These are phyloP conservation scores for Patella pellucida DNA, from an alignment of 2,888 invertebrate genomes.

Conservation along the genomic window DNA sequence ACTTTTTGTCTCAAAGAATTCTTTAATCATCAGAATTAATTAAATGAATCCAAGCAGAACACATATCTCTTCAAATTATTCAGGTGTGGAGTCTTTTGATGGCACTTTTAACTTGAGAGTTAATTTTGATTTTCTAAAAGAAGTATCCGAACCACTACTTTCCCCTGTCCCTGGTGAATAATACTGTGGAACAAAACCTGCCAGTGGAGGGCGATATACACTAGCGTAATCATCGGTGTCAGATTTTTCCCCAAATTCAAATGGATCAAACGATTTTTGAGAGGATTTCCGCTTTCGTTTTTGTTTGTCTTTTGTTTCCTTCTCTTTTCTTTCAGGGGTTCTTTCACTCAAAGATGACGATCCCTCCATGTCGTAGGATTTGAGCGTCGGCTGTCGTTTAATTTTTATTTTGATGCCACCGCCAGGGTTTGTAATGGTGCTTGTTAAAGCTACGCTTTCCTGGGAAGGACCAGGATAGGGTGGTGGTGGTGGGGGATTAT, in stretches of 20 bases:
- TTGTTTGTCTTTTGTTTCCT: slow-evolving; percentile 32
- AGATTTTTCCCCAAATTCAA: slow-evolving; percentile 42
- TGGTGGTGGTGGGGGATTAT: slow-evolving; percentile 6
- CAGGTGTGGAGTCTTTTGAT: slow-evolving; percentile 40
- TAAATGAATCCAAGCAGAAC: too few relatives aligned
- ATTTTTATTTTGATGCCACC: slow-evolving; percentile 70
- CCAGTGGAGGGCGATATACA: background rate
- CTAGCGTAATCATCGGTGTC: slow-evolving; percentile 40
- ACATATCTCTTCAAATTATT: slow-evolving; percentile 4
- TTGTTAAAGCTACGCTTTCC: slow-evolving; percentile 34
- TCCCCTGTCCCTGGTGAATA: slow-evolving; percentile 36
- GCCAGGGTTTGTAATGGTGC: slow-evolving; percentile 63
- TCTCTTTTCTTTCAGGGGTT: slow-evolving; percentile 27
- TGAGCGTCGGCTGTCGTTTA: slow-evolving; percentile 41
- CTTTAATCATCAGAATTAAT: too few relatives aligned
- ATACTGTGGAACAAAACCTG: slow-evolving; percentile 18
- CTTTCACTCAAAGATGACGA: slow-evolving; percentile 2
- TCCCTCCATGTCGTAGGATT: slow-evolving; percentile 17
- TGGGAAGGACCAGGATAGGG: slow-evolving; percentile 24
- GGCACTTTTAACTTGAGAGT: slow-evolving; percentile 39
- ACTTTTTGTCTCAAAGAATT: too few relatives aligned
- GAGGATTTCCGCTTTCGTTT: slow-evolving; percentile 25
- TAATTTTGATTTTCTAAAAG: slow-evolving; percentile 34
- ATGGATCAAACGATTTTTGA: slow-evolving; percentile 31
- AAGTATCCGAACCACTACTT: slow-evolving; percentile 41